phyloP scores from a whole-genome alignment of 2,113 vertebrate genomes.

The Peromyscus californicus region DNA sequence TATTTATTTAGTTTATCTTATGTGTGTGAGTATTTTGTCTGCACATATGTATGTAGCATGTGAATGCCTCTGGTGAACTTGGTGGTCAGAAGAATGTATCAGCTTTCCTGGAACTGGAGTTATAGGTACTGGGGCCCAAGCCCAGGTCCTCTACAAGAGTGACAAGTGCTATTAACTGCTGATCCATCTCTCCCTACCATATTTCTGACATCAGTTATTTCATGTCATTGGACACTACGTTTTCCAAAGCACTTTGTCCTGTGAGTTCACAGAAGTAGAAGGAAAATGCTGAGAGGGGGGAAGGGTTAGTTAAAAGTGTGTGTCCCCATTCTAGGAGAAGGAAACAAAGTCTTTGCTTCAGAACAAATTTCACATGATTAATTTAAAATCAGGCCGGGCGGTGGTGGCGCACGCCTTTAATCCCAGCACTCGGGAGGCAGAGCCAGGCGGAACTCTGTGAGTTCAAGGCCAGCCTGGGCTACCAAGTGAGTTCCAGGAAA shows the following conservation, averaged over 20 bases:
- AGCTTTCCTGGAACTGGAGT: neutral
- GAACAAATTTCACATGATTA: neutral
- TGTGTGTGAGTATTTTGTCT: neutral
- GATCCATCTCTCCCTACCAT: neutral
- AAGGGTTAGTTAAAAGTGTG: neutral
- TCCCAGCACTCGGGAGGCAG: too few species aligned
- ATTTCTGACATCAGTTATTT: neutral
- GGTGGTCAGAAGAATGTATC: neutral
- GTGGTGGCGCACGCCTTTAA: too few species aligned
- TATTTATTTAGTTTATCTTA: neutral
- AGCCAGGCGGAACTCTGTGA: too few species aligned
- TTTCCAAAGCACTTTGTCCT: conserved; percentile 20
- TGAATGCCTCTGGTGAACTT: neutral
- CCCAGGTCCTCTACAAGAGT: neutral
- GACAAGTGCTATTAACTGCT: neutral
- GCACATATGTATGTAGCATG: neutral
- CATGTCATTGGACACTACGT: neutral
- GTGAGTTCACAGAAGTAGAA: neutral
- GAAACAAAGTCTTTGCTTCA: neutral
- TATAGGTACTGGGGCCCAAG: neutral
- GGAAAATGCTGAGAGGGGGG: neutral
- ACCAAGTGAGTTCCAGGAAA: too few species aligned
- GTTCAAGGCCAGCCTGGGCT: too few species aligned
- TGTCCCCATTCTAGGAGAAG: neutral
- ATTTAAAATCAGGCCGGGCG: conserved; percentile 39